These are phyloP conservation scores for Corynorhinus townsendii DNA, from an alignment of 2,113 vertebrate genomes.

Conservation along the genomic window DNA sequence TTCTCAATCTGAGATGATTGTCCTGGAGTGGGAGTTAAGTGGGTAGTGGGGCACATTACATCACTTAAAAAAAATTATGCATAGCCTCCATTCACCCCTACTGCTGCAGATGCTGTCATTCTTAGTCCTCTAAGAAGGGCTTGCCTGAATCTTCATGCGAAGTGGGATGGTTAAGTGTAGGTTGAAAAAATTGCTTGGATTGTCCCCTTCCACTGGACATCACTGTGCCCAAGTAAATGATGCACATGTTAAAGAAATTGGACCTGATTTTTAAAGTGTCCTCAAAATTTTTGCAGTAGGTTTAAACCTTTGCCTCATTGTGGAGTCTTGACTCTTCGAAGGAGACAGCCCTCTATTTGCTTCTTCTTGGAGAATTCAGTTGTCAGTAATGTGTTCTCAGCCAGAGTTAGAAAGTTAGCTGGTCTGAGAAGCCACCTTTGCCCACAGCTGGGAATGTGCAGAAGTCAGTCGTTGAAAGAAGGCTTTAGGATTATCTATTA, in stretches of 20 bases:
- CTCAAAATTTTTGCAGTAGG: not conserved
- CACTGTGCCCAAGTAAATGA: not conserved
- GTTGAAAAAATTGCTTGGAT: not conserved
- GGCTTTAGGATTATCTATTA: not conserved
- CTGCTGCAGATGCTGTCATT: not conserved
- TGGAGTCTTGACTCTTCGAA: not conserved
- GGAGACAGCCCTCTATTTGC: not conserved
- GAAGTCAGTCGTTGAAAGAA: not conserved
- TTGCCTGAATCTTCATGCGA: not conserved
- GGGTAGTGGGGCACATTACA: slow-evolving; percentile 5
- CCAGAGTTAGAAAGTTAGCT: not conserved
- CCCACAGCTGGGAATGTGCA: not conserved
- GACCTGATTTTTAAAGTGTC: not conserved
- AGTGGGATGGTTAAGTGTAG: not conserved
- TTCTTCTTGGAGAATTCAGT: not conserved
- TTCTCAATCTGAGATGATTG: slow-evolving; percentile 33
- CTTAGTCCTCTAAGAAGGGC: not conserved
- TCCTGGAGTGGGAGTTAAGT: slow-evolving; percentile 41
- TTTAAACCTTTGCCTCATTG: not conserved
- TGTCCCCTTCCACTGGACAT: not conserved
- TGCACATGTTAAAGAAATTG: not conserved
- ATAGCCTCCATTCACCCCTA: not conserved
- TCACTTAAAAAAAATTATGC: not conserved
- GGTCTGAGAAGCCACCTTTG: not conserved
- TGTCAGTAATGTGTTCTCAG: not conserved